Conservation (phyloP, 2,113 vertebrate genomes). For the Elgaria multicarinata region DNA sequence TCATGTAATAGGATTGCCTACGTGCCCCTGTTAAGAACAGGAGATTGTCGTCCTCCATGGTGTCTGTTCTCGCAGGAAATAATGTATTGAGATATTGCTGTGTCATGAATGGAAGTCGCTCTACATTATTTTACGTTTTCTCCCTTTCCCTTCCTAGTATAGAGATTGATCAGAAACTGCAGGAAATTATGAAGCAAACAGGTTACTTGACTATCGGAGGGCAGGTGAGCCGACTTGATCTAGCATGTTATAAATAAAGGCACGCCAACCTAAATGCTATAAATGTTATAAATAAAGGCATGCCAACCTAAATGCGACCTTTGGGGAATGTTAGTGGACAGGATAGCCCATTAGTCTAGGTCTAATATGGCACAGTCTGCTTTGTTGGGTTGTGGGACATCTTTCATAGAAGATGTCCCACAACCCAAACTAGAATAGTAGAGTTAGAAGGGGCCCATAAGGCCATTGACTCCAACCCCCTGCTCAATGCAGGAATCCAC, state of each 20-base stretch:
- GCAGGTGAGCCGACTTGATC: conserved; percentile 80
- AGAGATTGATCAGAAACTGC: conserved; percentile 94
- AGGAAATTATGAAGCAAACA: conserved; percentile 96
- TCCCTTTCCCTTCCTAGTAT: conserved; percentile 76
- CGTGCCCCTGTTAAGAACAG: neutral
- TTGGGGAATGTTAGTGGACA: too few relatives aligned
- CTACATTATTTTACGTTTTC: neutral
- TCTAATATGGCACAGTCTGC: neutral
- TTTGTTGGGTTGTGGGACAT: neutral
- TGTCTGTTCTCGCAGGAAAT: neutral
- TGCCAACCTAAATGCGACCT: neutral
- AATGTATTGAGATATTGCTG: neutral
- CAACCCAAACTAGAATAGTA: too few relatives aligned
- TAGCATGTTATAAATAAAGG: neutral
- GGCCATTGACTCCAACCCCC: too few relatives aligned
- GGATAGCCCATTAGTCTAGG: neutral
- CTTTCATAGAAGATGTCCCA: too few relatives aligned
- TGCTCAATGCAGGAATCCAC: too few relatives aligned
- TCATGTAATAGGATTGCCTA: neutral
- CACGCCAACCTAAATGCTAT: neutral
- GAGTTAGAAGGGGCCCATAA: too few relatives aligned
- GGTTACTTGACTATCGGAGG: conserved; percentile 93
- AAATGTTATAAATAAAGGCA: neutral
- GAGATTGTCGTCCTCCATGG: neutral
- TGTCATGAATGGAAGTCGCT: neutral